A percentile compares a stretch with the other conserved stretches of the same genome.
Evolutionary conservation across 2,888 invertebrate genomes (phyloP).

Genomic region (Opisthograptis luteolata): DNA sequence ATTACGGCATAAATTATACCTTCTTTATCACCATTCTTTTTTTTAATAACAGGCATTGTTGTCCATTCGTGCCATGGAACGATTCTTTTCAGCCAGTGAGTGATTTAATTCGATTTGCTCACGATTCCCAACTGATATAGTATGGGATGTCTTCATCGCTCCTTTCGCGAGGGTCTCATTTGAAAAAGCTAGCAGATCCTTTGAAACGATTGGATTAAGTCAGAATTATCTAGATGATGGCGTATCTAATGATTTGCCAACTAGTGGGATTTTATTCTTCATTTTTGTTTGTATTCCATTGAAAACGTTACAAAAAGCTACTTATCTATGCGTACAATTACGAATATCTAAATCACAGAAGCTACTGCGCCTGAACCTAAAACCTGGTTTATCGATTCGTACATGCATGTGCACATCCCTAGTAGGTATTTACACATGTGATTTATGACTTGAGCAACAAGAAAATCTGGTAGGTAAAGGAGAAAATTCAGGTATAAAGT

Average conservation of each 20-base stretch:
- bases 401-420: too few species aligned
- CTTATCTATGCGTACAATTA: too few species aligned
- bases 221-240: conserved; percentile 9
- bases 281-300: too few species aligned
- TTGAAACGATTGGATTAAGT: conserved; percentile 13
- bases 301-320: too few species aligned
- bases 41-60: conserved; percentile 82
- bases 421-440: too few species aligned
- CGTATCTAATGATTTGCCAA: conserved; percentile 5
- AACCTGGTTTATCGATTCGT: too few species aligned
- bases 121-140: conserved; percentile 63
- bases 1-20: conserved; percentile 78
- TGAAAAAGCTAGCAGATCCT: conserved; percentile 19
- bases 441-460: too few species aligned
- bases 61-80: conserved; percentile 78
- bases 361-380: too few species aligned
- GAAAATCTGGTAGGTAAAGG: too few species aligned
- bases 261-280: background rate
- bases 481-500: too few species aligned
- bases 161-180: conserved; percentile 51
- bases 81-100: conserved; percentile 77
- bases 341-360: too few species aligned
- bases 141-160: conserved; percentile 64
- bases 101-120: conserved; percentile 78
- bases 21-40: conserved; percentile 77